Conservation (phyloP, 2,113 vertebrate genomes). For the Pristiophorus japonicus region DNA sequence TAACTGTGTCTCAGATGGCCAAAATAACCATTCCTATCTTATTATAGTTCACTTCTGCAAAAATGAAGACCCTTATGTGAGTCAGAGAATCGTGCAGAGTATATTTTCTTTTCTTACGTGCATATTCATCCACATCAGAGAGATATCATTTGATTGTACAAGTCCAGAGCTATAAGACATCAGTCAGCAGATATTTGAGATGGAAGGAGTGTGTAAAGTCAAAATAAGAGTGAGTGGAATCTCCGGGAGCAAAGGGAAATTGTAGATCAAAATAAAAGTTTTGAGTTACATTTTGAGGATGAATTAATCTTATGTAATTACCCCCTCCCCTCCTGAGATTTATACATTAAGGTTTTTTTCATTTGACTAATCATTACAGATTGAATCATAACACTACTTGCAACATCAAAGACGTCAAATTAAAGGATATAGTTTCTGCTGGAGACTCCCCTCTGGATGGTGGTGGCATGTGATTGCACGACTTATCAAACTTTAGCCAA, state of each 20-base stretch:
- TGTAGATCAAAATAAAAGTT: background rate
- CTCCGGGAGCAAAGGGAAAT: background rate
- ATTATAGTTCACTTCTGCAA: background rate
- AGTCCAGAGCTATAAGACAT: background rate
- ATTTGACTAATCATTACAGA: background rate
- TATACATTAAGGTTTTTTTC: background rate
- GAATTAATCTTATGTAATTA: slow-evolving; percentile 11
- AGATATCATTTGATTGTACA: background rate
- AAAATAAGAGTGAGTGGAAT: background rate
- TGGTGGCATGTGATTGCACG: background rate
- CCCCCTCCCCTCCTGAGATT: background rate
- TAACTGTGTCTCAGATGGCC: background rate
- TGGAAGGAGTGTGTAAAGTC: background rate
- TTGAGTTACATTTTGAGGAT: background rate
- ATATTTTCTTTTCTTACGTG: background rate
- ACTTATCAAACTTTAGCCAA: background rate
- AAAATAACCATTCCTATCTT: background rate
- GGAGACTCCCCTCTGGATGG: background rate
- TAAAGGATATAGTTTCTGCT: background rate
- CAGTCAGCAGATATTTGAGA: background rate
- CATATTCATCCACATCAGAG: background rate
- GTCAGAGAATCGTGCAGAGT: background rate
- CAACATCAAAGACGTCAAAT: background rate
- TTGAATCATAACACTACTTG: background rate
- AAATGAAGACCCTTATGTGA: background rate